Evolutionary conservation across 1,140 invertebrate genomes (phyloP).

Genomic region (Battus philenor): DNA sequence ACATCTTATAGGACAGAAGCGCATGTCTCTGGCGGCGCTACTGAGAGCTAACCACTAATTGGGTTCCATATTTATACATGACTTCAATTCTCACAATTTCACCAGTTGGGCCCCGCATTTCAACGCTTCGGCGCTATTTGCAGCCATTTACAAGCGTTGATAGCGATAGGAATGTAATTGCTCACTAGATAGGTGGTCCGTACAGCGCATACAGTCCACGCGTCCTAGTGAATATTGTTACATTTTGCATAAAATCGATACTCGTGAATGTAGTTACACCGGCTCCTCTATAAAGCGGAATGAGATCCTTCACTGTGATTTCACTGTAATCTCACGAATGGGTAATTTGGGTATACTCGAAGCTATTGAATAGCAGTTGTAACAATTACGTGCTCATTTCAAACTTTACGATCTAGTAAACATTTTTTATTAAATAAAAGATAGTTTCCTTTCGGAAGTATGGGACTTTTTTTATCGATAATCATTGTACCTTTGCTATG

Average conservation of each 20-base stretch:
- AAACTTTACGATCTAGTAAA: not conserved
- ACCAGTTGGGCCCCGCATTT: slow-evolving; percentile 34
- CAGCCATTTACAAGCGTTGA: slow-evolving; percentile 49
- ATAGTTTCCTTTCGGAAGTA: not conserved
- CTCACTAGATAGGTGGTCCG: slow-evolving; percentile 48
- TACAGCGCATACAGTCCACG: slow-evolving; percentile 50
- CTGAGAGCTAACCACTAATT: slow-evolving; percentile 35
- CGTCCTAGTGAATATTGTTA: slow-evolving; percentile 72
- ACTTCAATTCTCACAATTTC: slow-evolving; percentile 42
- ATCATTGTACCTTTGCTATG: too few species aligned
- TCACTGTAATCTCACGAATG: slow-evolving; percentile 35
- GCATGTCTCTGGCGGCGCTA: slow-evolving; percentile 17
- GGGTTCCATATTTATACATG: slow-evolving; percentile 39
- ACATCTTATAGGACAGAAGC: slow-evolving; percentile 25
- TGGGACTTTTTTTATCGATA: too few species aligned
- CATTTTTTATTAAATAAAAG: not conserved
- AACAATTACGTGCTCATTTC: slow-evolving; percentile 1
- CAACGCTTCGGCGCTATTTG: slow-evolving; percentile 30
- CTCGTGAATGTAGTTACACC: slow-evolving; percentile 62
- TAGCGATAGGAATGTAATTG: slow-evolving; percentile 60
- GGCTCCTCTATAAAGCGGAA: slow-evolving; percentile 41
- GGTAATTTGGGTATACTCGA: slow-evolving; percentile 1
- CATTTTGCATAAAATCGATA: slow-evolving; percentile 76
- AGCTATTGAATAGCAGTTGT: too few species aligned
- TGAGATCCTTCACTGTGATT: slow-evolving; percentile 52